A percentile compares a stretch with the other conserved stretches of the same genome.
phyloP scores from a whole-genome alignment of 2,888 invertebrate genomes.

The Monochamus alternatus region DNA sequence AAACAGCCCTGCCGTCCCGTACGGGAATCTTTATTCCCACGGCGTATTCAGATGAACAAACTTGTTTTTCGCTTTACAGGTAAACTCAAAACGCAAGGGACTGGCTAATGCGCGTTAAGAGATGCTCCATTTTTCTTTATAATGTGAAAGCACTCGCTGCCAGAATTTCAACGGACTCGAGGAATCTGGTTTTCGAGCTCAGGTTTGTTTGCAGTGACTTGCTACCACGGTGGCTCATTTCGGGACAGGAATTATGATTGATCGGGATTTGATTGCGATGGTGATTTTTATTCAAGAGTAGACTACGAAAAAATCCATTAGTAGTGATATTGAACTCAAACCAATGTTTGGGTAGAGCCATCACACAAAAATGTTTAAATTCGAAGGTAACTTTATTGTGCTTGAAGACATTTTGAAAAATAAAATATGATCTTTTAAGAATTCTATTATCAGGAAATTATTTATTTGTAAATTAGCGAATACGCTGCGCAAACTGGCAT shows the following conservation, averaged over 20 bases:
- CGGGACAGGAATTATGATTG: constrained; percentile 23
- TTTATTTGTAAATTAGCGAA: too few species aligned
- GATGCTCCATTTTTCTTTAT: constrained; percentile 54
- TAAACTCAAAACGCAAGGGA: constrained; percentile 57
- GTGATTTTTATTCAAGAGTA: not conserved
- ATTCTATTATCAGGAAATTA: too few species aligned
- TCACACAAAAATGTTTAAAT: too few species aligned
- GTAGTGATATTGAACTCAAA: too few species aligned
- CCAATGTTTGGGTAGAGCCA: too few species aligned
- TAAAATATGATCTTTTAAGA: too few species aligned
- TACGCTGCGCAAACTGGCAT: too few species aligned
- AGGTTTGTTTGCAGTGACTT: constrained; percentile 28
- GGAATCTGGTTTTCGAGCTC: constrained; percentile 40
- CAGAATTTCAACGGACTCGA: constrained; percentile 45
- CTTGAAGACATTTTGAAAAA: too few species aligned
- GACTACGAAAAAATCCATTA: too few species aligned
- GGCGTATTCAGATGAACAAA: constrained; percentile 50
- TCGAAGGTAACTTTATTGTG: too few species aligned
- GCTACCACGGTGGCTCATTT: constrained; percentile 35
- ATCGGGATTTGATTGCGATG: constrained; percentile 19
- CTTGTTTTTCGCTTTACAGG: constrained; percentile 65
- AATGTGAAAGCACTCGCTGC: constrained; percentile 48
- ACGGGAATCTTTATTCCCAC: constrained; percentile 61
- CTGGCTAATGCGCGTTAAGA: constrained; percentile 45
- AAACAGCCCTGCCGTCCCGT: constrained; percentile 59